Percentiles rank a stretch among this genome's conserved stretches.
These are phyloP conservation scores for Drosophila tristis DNA, from an alignment of 1,140 invertebrate genomes.

Conservation along the genomic window DNA sequence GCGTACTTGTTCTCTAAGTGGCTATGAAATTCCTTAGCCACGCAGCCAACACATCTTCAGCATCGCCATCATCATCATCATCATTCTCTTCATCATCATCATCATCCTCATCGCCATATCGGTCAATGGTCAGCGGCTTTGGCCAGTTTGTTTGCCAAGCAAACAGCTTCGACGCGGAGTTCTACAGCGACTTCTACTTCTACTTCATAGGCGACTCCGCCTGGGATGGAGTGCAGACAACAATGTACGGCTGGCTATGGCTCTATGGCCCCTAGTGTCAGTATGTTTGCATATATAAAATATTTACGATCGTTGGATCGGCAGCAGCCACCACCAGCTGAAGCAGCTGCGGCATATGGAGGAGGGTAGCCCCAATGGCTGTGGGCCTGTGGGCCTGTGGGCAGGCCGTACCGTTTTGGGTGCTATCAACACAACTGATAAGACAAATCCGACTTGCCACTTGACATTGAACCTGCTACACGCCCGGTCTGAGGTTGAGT, in stretches of 20 bases:
- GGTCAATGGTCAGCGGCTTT: conserved; percentile 77
- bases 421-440: conserved; percentile 63
- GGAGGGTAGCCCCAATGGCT: conserved; percentile 12
- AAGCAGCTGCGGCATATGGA: neutral
- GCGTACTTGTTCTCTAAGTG: conserved; percentile 72
- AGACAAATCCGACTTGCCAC: conserved; percentile 59
- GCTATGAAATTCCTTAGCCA: conserved; percentile 73
- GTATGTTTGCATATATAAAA: conserved; percentile 75
- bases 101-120: conserved; percentile 47
- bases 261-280: conserved; percentile 14
- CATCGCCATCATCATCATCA: conserved; percentile 32
- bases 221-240: neutral
- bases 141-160: conserved; percentile 65
- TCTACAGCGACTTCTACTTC: conserved; percentile 23
- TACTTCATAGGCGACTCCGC: conserved; percentile 2
- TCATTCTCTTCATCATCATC: conserved; percentile 25
- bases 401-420: conserved; percentile 40
- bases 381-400: too few relatives aligned
- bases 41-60: conserved; percentile 50
- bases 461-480: conserved; percentile 73
- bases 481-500: neutral
- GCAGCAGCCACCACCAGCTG: too few relatives aligned
- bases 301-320: conserved; percentile 57
- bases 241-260: conserved; percentile 38
- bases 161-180: conserved; percentile 40